Conservation (phyloP, 2,888 invertebrate genomes). For the Chloroclysta siterata region DNA sequence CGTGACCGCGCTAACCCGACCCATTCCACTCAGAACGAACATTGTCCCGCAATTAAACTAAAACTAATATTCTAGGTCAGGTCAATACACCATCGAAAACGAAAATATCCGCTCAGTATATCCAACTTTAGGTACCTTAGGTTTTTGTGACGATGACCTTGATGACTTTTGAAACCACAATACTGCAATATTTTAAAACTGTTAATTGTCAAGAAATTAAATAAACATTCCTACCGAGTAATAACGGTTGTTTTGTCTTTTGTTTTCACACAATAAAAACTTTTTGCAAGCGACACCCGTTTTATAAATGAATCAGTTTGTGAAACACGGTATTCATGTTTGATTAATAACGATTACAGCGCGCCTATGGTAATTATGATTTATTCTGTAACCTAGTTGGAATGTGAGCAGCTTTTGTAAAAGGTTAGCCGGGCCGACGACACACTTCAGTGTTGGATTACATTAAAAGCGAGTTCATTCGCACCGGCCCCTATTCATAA, state of each 20-base stretch:
- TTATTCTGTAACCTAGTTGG: slow-evolving; percentile 53
- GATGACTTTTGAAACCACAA: slow-evolving; percentile 38
- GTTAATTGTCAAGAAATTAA: slow-evolving; percentile 37
- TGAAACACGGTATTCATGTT: slow-evolving; percentile 11
- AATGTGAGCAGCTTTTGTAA: slow-evolving; percentile 64
- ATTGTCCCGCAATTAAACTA: slow-evolving; percentile 27
- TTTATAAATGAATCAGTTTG: slow-evolving; percentile 36
- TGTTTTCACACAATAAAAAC: slow-evolving; percentile 26
- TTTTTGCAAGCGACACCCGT: slow-evolving; percentile 20
- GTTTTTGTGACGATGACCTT: slow-evolving; percentile 41
- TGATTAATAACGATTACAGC: slow-evolving; percentile 20
- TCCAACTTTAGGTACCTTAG: slow-evolving; percentile 1
- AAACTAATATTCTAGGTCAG: slow-evolving; percentile 5
- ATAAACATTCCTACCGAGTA: slow-evolving; percentile 27
- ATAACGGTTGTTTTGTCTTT: slow-evolving; percentile 22
- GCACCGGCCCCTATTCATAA: slow-evolving; percentile 73
- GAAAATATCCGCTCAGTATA: slow-evolving; percentile 15
- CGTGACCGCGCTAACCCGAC: slow-evolving; percentile 58
- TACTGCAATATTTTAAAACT: slow-evolving; percentile 31
- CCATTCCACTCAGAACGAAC: slow-evolving; percentile 33
- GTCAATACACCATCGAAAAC: slow-evolving; percentile 4
- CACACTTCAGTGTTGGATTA: slow-evolving; percentile 76
- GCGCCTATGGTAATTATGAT: slow-evolving; percentile 14
- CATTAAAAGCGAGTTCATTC: slow-evolving; percentile 80
- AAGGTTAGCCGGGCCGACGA: slow-evolving; percentile 78